Base-by-base conservation (phyloP, 2,888 invertebrate genomes). In the Tigriopus californicus region DNA sequence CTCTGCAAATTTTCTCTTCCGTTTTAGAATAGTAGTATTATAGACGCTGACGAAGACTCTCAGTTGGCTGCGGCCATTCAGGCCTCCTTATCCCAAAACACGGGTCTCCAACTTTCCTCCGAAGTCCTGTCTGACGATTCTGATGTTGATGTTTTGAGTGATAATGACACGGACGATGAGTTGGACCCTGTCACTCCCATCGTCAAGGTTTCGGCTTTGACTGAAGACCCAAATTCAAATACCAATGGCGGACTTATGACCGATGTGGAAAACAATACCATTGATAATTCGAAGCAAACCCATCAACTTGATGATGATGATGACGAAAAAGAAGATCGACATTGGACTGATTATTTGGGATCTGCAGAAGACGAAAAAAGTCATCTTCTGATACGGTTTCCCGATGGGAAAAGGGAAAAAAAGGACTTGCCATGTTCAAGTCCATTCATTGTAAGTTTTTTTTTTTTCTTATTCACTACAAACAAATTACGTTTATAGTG, bases 1-100 rank as follows among this genome's bases (percentile, higher is more conserved):
- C 15, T 48, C 12, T 33, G 13, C 13, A 25, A 10, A 52, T 44
- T 41, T 25, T 40, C n/a, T 51, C 56, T 1, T 40, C 15, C 41
- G 47, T 62, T 52, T n/a, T 60, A 57, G 41, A 57, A 65, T 63
- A 64, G 65, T 15, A 69, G 68, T 62, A 67, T 72, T 6, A 64
- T 73, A 1, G 73, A 73, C 63, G 69, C 70, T 2, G 70, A 69
- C 62, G 75, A 75, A 65, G 73, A 73, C 58, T 69, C 68, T 60
- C 75, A 75, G 62, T 63, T 75, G 22, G 67, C 72, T 65, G 72
- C 72, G 48, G 75, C 75, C 15, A 72, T 75, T 48, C 65, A 67
- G 61, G 73, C 73, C 3, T 75, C 75, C 1, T 64, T 74, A 6
- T 62, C 65, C 47, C 33, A 33, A 33, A 33, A 33, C 33, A 33